A percentile compares a stretch with the other conserved stretches of the same genome.
Conservation (phyloP, 2,113 vertebrate genomes). For the Ctenodactylus gundi region DNA sequence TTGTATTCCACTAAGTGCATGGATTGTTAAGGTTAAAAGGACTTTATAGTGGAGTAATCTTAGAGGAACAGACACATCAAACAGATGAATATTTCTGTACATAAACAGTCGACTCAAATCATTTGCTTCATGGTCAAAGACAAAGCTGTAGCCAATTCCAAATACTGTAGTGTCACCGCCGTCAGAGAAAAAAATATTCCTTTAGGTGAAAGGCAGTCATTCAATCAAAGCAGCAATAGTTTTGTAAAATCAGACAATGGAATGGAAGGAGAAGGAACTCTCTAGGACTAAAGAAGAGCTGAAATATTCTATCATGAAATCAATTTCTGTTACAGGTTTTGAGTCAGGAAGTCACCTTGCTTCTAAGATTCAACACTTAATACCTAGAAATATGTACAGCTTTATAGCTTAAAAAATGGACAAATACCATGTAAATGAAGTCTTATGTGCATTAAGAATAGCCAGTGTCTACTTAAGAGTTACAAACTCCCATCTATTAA, state of each 20-base stretch:
- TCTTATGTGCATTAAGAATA: background rate
- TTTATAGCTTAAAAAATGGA: background rate
- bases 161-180: background rate
- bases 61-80: constrained; percentile 46
- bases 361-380: background rate
- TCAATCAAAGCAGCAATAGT: background rate
- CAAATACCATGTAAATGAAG: background rate
- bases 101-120: constrained; percentile 52
- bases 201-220: background rate
- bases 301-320: background rate
- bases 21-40: constrained; percentile 54
- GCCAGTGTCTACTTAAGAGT: background rate
- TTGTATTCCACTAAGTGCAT: constrained; percentile 41
- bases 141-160: constrained; percentile 12
- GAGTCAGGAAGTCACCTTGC: background rate
- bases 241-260: background rate
- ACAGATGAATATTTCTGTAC: constrained; percentile 55
- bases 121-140: constrained; percentile 44
- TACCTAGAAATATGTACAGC: background rate
- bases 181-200: background rate
- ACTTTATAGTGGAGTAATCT: constrained; percentile 45
- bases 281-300: background rate
- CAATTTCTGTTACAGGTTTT: background rate
- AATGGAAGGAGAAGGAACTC: background rate
- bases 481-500: background rate